Evolutionary conservation across 2,113 vertebrate species (phyloP), one percentile per base, ranked within the genome.

Genomic region (Guaruba guarouba): DNA sequence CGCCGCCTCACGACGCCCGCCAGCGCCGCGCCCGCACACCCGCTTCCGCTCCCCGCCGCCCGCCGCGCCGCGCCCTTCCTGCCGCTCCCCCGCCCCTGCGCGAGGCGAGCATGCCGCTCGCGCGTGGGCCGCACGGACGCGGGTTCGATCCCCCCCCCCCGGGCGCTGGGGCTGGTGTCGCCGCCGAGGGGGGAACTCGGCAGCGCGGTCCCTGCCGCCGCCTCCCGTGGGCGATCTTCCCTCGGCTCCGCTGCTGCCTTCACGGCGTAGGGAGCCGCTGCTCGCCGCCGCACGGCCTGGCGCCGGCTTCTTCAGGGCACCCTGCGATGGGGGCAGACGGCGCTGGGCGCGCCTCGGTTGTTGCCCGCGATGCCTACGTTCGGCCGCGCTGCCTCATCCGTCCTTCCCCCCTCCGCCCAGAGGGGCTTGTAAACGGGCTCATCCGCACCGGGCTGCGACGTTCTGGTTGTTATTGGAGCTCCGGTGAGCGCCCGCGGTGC

Each of bases 401-500:
- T 8, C 25, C 11, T 7, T 14, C 44, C 7, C 6, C 29, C 9
- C 10, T 15, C n/a, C 9, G 9, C 41, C 23, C 51, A 3, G 64
- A 39, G 22, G 46, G 44, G 3, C 3, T 29, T 10, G n/a, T 13
- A 9, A 5, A 1, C 8, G 13, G 18, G 27, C 4, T n/a, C 29
- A 0, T 1, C 28, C 3, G 28, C 55, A 14, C 20, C 13, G 15
- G 63, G 13, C 14, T 4, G 49, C 62, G 11, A 7, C 10, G 66
- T 22, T 7, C 29, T 1, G 48, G 9, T 6, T 5, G 64, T 7
- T 2, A 2, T 4, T 3, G 6, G 15, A 43, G 61, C 75, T 27
- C 0, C n/a, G 3, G 24, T 31, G 22, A 3, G 3, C 5, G 24
- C 25, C 54, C 6, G 2, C 4, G 4, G 19, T 6, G 55, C 13